These are phyloP conservation scores for Passer montanus DNA, from an alignment of 2,113 vertebrate genomes.

Conservation along the genomic window DNA sequence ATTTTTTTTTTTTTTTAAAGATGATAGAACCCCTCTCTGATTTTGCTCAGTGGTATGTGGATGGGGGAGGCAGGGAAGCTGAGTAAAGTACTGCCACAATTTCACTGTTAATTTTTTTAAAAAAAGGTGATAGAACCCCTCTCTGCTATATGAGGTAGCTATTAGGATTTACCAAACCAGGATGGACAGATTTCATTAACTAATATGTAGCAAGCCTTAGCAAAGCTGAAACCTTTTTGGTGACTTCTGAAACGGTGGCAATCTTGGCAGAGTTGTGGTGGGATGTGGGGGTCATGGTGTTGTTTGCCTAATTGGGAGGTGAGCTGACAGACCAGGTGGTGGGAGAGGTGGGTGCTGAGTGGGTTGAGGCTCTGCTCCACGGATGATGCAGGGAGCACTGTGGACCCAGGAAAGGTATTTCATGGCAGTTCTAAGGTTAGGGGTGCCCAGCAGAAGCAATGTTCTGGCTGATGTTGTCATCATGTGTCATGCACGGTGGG, in stretches of 20 bases:
- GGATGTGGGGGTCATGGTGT: rapidly evolving
- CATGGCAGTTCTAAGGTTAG: neutral
- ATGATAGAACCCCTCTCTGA: neutral
- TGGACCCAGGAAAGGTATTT: rapidly evolving
- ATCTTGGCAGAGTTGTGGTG: rapidly evolving
- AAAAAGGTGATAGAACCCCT: neutral
- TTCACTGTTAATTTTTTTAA: neutral
- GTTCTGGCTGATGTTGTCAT: neutral
- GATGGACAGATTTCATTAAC: neutral
- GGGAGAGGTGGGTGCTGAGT: neutral
- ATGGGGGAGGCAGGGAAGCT: neutral
- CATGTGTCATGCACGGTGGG: rapidly evolving
- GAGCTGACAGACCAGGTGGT: rapidly evolving
- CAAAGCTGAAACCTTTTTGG: neutral
- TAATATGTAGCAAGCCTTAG: neutral
- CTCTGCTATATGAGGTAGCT: neutral
- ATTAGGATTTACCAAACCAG: neutral
- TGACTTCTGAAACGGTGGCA: neutral
- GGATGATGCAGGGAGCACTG: rapidly evolving
- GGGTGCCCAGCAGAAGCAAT: neutral
- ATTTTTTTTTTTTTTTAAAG: neutral
- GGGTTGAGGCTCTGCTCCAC: neutral
- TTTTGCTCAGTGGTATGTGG: neutral
- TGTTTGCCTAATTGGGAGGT: neutral
- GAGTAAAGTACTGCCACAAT: neutral